Base-by-base conservation (phyloP, 2,113 vertebrate genomes). In the Herpailurus yagouaroundi region DNA sequence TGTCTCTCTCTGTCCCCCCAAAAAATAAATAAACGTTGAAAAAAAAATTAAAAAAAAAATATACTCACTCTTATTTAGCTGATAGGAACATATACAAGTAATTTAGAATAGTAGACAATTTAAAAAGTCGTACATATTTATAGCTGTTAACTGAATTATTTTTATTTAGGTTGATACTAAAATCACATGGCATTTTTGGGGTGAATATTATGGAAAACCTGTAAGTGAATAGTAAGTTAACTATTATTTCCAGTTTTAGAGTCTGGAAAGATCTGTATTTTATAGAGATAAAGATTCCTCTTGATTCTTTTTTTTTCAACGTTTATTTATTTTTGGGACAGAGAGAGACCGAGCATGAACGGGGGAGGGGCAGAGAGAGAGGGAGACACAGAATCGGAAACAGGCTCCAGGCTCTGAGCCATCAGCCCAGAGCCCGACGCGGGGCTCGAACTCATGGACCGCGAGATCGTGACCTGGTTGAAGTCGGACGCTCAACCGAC, bases 151-250 rank as follows among this genome's bases (percentile, higher is more conserved):
- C 77, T 92, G 55, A 68, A 4, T 84, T 57, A 1, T 69, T 92
- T 93, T 85, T 84, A 50, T 86, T 92, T 80, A 94, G 82, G 19
- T 95, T 85, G 45, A 71, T 83, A 55, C 71, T 96, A 87, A 96
- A 94, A 68, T 64, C 63, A 57, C 83, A n/a, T 38, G 76, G 12
- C 38, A 88, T 92, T 91, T 88, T 16, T 5, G 92, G 52, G 29
- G 48, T 95, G 45, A 93, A 41, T 85, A 38, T 18, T 90, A 1
- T 92, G 86, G 45, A 83, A 85, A 57, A 85, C 76, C 36, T 89
- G 4, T 88, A 63, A 15, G 10, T 91, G 57, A 95, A 81, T 96
- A 85, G 82, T 84, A 19, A 86, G 4, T 84, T 71, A 48, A 64
- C 50, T 86, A 0, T 73, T 81, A 45, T 97, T 96, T 91, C 6